Evolutionary conservation across 2,888 invertebrate genomes (phyloP), one percentile per base, ranked within the genome.

Genomic region (Nymphalis urticae): DNA sequence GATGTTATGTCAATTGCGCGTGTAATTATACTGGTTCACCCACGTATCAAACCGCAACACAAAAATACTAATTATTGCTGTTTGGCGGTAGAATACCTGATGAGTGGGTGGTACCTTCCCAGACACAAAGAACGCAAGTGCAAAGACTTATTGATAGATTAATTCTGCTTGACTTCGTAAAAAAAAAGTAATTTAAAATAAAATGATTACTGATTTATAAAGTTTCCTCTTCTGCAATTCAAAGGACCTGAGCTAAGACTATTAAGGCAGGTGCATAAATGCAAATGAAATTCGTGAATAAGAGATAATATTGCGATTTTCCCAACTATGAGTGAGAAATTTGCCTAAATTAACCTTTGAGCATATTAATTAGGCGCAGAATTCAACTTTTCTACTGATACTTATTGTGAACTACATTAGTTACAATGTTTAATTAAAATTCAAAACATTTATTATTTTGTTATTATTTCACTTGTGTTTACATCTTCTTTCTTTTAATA

Each of bases 261-360:
- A 62, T 69, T 54, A 62, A 63, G 42, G 48, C 51, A 51, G 51
- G 24, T 61, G 59, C 42, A 61, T 64, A 53, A 66, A 61, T 64
- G 60, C 63, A 56, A 61, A 70, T 66, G 48, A 50, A 64, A 50
- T 54, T 64, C 63, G 36, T 66, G 70, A 66, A 70, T 66, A 70
- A 66, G 63, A 63, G 62, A 60, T n/a, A 32, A 56, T 70, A 66
- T 56, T 54, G 66, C 54, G 54, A 64, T 54, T 54, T 53, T 61
- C 60, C 48, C 32, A 48, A 50, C 61, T 66, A 36, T 62, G 62
- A 48, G 32, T 54, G 48, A 62, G 61, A 27, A 24, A 27, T 61
- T 61, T 54, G 53, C 32, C 47, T 53, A 66, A 61, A 53, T 54
- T 53, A 53, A 32, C 48, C 61, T 66, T 61, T 66, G 66, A 61